A percentile compares a stretch with the other conserved stretches of the same genome.
Conservation (phyloP, 2,113 vertebrate species). For the Perognathus longimembris region DNA sequence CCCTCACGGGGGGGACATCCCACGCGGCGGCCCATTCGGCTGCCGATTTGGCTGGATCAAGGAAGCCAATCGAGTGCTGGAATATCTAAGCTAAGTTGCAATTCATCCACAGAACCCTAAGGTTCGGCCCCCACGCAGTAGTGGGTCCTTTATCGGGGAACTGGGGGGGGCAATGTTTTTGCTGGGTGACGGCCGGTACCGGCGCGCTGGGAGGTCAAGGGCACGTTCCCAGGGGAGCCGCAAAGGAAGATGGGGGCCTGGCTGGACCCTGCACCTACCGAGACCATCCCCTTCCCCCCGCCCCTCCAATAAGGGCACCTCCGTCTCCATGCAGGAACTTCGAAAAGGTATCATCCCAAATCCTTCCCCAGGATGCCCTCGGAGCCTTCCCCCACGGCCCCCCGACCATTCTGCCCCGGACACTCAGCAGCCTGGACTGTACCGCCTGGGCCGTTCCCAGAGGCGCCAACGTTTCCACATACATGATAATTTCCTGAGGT, state of each 20-base stretch:
- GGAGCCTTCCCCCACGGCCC: neutral
- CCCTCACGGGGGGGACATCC: neutral
- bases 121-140: neutral
- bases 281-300: no score
- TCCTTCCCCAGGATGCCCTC: neutral
- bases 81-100: neutral
- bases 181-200: fast-evolving
- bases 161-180: neutral
- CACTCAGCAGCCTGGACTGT: neutral
- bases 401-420: fast-evolving
- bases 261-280: no score
- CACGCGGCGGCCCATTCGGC: neutral
- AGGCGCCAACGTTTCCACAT: fast-evolving
- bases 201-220: neutral
- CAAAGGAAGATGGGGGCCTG: no score
- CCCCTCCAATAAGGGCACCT: neutral
- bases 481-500: neutral
- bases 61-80: fast-evolving
- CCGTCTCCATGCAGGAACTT: neutral
- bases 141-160: neutral
- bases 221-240: neutral
- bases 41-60: neutral
- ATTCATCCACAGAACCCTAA: no score
- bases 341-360: neutral
- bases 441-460: neutral